phyloP scores from a whole-genome alignment of 1,140 invertebrate species.

The Drosophila bocki region DNA sequence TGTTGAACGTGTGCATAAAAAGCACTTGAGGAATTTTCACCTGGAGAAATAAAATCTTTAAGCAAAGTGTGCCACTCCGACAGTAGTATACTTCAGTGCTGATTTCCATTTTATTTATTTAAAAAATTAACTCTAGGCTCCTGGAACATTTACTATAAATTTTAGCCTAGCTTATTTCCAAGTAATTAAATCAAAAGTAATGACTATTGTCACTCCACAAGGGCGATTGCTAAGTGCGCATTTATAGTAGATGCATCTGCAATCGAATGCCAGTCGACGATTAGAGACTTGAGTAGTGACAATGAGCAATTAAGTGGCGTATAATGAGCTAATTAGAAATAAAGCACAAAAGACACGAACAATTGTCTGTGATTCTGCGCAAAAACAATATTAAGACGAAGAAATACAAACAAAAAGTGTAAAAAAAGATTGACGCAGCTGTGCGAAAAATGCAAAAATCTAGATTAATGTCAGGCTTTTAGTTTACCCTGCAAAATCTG shows the following conservation, averaged over 20 bases:
- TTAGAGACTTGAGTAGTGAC: slow-evolving; percentile 44
- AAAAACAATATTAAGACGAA: too few species aligned
- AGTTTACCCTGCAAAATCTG: slow-evolving; percentile 37
- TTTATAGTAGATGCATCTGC: slow-evolving; percentile 45
- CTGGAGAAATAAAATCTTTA: slow-evolving; percentile 55
- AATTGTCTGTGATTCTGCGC: slow-evolving; percentile 7
- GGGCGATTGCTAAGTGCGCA: slow-evolving; percentile 54
- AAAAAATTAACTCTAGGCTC: not conserved
- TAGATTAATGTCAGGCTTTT: slow-evolving; percentile 71
- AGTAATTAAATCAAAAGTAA: slow-evolving; percentile 1
- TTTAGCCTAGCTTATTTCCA: not conserved
- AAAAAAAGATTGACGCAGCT: slow-evolving; percentile 56
- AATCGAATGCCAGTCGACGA: slow-evolving; percentile 38
- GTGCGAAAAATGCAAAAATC: slow-evolving; percentile 74
- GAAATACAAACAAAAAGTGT: slow-evolving; percentile 5
- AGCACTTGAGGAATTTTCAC: slow-evolving; percentile 75
- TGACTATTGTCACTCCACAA: slow-evolving; percentile 8
- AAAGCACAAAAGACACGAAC: slow-evolving; percentile 49
- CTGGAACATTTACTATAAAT: too few species aligned
- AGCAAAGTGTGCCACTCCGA: slow-evolving; percentile 64
- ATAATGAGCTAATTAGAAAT: slow-evolving; percentile 70
- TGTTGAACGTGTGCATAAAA: slow-evolving; percentile 80
- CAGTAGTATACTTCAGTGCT: not conserved
- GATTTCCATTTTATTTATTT: too few species aligned
- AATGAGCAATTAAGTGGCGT: slow-evolving; percentile 67